Conservation (phyloP, 2,888 invertebrate genomes). For the Andrena fulva region DNA sequence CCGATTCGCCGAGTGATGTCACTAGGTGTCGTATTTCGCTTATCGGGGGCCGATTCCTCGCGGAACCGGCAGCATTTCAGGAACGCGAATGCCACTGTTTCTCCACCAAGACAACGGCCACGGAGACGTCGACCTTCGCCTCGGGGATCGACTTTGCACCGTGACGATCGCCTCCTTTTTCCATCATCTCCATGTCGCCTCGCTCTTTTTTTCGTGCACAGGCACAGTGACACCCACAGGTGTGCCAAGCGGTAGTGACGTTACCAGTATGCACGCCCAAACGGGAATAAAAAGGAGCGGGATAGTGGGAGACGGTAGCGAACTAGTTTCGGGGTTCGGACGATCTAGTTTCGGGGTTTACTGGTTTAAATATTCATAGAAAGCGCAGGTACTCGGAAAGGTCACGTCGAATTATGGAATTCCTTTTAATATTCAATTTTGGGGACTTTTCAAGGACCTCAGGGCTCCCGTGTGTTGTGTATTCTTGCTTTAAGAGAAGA, state of each 20-base stretch:
- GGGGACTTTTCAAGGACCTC: background rate
- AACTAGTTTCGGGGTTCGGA: too few relatives aligned
- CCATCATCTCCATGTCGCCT: background rate
- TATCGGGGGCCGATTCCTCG: constrained; percentile 79
- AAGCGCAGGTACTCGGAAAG: too few relatives aligned
- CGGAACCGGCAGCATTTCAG: constrained; percentile 79
- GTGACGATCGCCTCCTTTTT: constrained; percentile 33
- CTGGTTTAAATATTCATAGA: too few relatives aligned
- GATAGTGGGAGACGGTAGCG: too few relatives aligned
- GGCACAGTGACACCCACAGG: too few relatives aligned
- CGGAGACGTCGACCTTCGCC: constrained; percentile 62
- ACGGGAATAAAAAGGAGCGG: too few relatives aligned
- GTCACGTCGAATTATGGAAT: background rate
- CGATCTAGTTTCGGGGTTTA: too few relatives aligned
- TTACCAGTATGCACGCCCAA: too few relatives aligned
- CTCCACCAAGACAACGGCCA: constrained; percentile 52
- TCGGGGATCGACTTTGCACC: constrained; percentile 51
- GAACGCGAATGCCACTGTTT: constrained; percentile 77
- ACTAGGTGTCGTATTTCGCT: constrained; percentile 83
- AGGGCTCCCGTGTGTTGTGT: too few relatives aligned
- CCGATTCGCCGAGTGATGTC: constrained; percentile 79
- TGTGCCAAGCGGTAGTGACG: too few relatives aligned
- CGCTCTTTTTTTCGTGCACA: background rate
- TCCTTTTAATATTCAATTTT: background rate
- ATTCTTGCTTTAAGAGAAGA: too few relatives aligned